Conservation (phyloP, 2,113 vertebrate genomes). For the Centrocercus urophasianus region DNA sequence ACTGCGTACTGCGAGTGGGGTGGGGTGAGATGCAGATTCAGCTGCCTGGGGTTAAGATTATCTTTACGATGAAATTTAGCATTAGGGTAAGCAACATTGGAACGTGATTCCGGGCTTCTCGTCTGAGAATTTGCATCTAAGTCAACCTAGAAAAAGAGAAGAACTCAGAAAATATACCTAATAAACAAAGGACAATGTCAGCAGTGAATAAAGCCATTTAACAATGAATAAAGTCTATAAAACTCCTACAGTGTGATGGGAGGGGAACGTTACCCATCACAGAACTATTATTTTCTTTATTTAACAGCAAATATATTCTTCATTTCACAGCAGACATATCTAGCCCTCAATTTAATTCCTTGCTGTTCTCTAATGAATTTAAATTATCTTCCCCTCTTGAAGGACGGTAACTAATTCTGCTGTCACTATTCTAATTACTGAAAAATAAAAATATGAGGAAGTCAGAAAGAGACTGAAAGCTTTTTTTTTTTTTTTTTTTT, state of each 20-base stretch:
- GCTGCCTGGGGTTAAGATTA: slow-evolving; percentile 86
- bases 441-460: not conserved
- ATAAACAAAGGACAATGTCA: not conserved
- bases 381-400: not conserved
- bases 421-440: not conserved
- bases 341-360: not conserved
- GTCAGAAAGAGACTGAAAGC: not conserved
- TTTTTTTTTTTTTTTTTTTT: too few species aligned
- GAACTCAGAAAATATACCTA: not conserved
- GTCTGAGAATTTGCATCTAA: slow-evolving; percentile 86
- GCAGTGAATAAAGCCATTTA: not conserved
- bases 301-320: not conserved
- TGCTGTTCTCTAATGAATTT: not conserved
- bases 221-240: not conserved
- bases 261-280: not conserved
- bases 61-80: slow-evolving; percentile 93
- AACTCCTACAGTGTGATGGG: not conserved
- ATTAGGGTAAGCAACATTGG: slow-evolving; percentile 82
- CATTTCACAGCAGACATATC: not conserved
- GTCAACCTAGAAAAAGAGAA: slow-evolving; percentile 82
- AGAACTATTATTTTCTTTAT: not conserved
- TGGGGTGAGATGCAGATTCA: slow-evolving; percentile 90
- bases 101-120: slow-evolving; percentile 89
- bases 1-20: slow-evolving; percentile 87
- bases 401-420: not conserved